phyloP scores from a whole-genome alignment of 2,113 vertebrate genomes.

The Eurystomus gularis region DNA sequence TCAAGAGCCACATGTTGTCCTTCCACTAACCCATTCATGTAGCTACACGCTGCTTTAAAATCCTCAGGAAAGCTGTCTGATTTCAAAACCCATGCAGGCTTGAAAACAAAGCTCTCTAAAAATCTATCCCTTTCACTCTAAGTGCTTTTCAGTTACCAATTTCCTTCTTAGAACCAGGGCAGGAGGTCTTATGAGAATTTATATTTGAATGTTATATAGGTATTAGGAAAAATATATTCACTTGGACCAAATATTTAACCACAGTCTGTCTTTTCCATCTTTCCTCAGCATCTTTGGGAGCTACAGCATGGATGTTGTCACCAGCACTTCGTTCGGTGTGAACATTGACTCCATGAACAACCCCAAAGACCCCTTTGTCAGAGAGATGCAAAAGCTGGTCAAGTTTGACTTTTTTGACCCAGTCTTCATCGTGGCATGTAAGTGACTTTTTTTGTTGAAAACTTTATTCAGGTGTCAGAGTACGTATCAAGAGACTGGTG shows the following conservation, averaged over 20 bases:
- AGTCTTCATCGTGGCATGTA: slow-evolving; percentile 63
- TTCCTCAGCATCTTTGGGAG: slow-evolving; percentile 80
- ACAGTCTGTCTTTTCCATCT: background rate
- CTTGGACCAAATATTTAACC: background rate
- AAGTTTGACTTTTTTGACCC: slow-evolving; percentile 74
- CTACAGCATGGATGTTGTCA: slow-evolving; percentile 86
- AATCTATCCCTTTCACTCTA: background rate
- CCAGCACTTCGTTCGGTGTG: slow-evolving; percentile 85
- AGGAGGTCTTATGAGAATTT: background rate
- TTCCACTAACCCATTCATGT: background rate
- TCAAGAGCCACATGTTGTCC: background rate
- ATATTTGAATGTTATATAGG: background rate
- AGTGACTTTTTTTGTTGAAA: background rate
- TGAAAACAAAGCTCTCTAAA: background rate
- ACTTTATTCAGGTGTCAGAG: background rate
- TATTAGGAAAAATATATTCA: background rate
- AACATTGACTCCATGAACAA: slow-evolving; percentile 85
- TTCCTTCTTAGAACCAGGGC: background rate
- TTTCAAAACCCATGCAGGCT: background rate
- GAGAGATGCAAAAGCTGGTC: slow-evolving; percentile 75
- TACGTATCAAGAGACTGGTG: background rate
- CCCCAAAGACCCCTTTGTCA: slow-evolving; percentile 83
- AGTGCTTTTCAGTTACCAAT: background rate
- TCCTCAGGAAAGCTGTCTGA: background rate
- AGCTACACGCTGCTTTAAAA: background rate